These are phyloP conservation scores for Eubasilissa splendida DNA, from an alignment of 2,888 invertebrate genomes.

Conservation along the genomic window DNA sequence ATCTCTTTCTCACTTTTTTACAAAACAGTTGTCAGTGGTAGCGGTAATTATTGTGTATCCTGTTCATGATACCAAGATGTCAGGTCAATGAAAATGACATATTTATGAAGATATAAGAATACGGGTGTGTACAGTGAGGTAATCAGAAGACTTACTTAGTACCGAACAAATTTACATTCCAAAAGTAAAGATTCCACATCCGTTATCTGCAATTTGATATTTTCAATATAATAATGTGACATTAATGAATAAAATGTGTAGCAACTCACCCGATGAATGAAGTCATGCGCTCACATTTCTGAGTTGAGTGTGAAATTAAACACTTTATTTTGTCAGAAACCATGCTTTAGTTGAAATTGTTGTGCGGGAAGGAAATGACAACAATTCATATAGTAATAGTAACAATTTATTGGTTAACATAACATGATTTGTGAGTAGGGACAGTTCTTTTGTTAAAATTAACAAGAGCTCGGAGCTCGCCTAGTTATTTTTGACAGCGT, in stretches of 20 bases:
- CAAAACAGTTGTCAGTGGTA: no score
- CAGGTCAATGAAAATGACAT: no score
- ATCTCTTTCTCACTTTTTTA: no score
- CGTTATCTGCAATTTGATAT: slow-evolving; percentile 65
- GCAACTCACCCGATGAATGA: slow-evolving; percentile 66
- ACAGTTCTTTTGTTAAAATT: slow-evolving; percentile 60
- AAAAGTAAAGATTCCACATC: slow-evolving; percentile 67
- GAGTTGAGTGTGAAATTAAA: slow-evolving; percentile 8
- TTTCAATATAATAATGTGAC: slow-evolving; percentile 15
- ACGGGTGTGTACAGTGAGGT: no score
- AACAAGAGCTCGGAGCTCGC: background rate
- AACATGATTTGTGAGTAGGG: slow-evolving; percentile 65
- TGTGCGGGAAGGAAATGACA: slow-evolving; percentile 35
- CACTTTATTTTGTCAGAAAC: slow-evolving; percentile 32
- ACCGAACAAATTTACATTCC: no score
- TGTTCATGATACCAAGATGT: no score
- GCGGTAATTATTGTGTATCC: no score
- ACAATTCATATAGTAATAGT: slow-evolving; percentile 65
- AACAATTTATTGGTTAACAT: slow-evolving; percentile 71
- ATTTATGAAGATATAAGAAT: no score
- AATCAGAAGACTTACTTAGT: no score
- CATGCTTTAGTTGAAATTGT: slow-evolving; percentile 42
- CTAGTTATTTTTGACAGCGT: background rate
- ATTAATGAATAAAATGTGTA: background rate
- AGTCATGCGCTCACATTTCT: slow-evolving; percentile 43